Percentiles rank a stretch among this genome's conserved stretches.
Conservation (phyloP, 2,797 vertebrate genomes). For the Gambusia yucatana region DNA sequence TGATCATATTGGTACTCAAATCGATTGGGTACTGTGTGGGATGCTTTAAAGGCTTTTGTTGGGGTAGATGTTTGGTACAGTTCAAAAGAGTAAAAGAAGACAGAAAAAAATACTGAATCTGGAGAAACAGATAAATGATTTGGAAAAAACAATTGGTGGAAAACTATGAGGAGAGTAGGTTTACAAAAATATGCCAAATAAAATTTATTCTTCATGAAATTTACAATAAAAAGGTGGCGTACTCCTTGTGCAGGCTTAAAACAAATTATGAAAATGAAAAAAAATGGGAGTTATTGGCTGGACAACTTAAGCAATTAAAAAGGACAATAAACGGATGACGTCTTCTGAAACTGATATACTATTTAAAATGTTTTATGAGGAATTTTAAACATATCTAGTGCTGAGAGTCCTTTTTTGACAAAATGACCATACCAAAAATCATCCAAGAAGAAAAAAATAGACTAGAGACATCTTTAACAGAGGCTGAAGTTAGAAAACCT, state of each 20-base stretch:
- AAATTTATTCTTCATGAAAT: constrained; percentile 1
- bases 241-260: not conserved
- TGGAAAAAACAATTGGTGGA: constrained; percentile 1
- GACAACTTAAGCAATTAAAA: not conserved
- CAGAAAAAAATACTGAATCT: not conserved
- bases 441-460: not conserved
- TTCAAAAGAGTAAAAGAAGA: not conserved
- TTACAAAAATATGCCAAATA: not conserved
- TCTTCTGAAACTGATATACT: not conserved
- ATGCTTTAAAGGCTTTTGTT: not conserved
- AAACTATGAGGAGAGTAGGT: not conserved
- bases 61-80: not conserved
- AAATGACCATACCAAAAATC: not conserved
- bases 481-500: not conserved
- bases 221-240: not conserved
- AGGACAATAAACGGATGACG: not conserved
- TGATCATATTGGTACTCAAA: not conserved
- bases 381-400: no score
- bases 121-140: not conserved
- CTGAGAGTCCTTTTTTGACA: not conserved
- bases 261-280: not conserved
- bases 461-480: not conserved
- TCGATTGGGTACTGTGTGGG: not conserved
- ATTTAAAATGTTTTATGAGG: no score
- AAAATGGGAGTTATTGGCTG: not conserved